Base-by-base conservation (phyloP, 2,888 invertebrate species). In the Cephus spinipes region DNA sequence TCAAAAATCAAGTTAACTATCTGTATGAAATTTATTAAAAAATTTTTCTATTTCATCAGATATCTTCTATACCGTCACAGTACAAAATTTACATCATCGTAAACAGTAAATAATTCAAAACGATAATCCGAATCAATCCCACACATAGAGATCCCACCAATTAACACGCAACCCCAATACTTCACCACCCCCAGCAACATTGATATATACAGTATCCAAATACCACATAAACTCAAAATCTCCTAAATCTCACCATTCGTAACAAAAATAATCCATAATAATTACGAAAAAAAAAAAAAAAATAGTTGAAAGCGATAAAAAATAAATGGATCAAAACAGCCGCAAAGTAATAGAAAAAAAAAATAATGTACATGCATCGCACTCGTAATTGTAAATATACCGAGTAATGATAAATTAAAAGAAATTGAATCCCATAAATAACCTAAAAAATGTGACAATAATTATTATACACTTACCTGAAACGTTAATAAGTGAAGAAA, bases 391-490 rank as follows among this genome's bases (percentile, higher is more conserved):
- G 6, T 55, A 2, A 23, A 15, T 23, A 55, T 6, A 15, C 23
- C 34, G 35, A 55, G 40, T 15, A 55, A 55, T 55, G 40, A 55
- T 23, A 55, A 55, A 6, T 55, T 23, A 15, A 15, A 55, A 23
- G 23, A 55, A 23, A 55, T 55, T 15, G 0, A 2, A 23, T 55
- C 0, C 40, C 9, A 55, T 23, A 55, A 23, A 6, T 15, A 40
- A 1, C 15, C 36, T 0, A 4, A 23, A 6, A 55, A 6, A 6
- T 4, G 0, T 23, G 32, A 0, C 6, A 6, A 23, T 23, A 55
- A 55, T 55, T 55, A 55, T 23, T 23, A 55, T 23, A 55, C 40
- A 55, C 40, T 55, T 55, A 55, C 40, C 40, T 55, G 23, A 55
- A 23, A 55, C 23, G 23, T 55, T 55, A 40, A 40, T 15, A 40